Evolutionary conservation across 2,797 vertebrate genomes (phyloP).

Genomic region (Cossypha heuglini): DNA sequence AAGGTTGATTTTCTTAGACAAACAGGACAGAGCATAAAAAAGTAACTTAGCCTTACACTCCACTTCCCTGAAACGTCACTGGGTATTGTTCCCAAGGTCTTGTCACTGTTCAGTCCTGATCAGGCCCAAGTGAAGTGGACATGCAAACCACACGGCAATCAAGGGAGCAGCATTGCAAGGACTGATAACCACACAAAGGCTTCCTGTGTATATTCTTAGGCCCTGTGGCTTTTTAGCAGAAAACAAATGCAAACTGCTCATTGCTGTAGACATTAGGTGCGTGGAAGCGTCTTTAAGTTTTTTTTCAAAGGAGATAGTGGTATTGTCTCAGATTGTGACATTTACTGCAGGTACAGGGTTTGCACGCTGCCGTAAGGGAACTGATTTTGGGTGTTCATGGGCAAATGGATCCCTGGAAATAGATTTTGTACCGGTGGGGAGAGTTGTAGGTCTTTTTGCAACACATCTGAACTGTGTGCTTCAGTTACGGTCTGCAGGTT

Average conservation of each 20-base stretch:
- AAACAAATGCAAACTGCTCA: neutral
- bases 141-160: neutral
- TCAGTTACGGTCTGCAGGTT: neutral
- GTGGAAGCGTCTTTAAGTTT: neutral
- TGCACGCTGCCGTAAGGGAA: accelerated
- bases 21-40: neutral
- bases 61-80: neutral
- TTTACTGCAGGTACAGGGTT: neutral
- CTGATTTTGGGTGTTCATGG: neutral
- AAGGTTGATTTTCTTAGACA: neutral
- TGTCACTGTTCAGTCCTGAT: neutral
- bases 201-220: neutral
- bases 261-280: neutral
- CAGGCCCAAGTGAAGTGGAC: neutral
- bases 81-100: neutral
- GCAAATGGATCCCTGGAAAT: neutral
- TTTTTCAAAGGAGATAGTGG: neutral
- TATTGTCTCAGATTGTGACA: accelerated
- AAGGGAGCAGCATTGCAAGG: neutral
- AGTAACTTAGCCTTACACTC: neutral
- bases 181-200: neutral
- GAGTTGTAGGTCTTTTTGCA: neutral
- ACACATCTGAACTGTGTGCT: neutral
- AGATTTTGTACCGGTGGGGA: accelerated
- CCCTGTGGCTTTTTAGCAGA: neutral